Evolutionary conservation across 2,797 vertebrate genomes (phyloP).

Genomic region (Acrossocheilus wenchowensis): DNA sequence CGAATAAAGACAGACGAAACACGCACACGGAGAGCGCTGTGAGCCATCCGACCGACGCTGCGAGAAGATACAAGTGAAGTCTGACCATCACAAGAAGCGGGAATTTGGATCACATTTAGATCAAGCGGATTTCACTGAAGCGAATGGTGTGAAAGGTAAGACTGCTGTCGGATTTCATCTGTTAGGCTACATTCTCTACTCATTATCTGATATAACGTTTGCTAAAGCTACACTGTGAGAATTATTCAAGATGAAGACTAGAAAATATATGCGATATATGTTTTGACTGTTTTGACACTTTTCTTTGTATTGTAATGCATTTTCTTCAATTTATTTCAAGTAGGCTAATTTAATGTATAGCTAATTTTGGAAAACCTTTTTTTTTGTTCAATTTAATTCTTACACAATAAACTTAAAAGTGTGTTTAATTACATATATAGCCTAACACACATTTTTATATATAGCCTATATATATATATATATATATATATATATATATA

Average conservation of each 20-base stretch:
- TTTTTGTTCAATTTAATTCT: background rate
- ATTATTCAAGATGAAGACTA: background rate
- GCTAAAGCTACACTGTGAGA: background rate
- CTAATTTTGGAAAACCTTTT: background rate
- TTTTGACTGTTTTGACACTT: background rate
- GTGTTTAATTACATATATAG: background rate
- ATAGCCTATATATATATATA: background rate
- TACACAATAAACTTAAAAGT: background rate
- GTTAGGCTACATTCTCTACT: background rate
- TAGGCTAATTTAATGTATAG: background rate
- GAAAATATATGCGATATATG: background rate
- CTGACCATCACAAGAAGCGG: slow-evolving; percentile 41
- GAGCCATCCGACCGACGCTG: slow-evolving; percentile 62
- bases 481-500: too few relatives aligned
- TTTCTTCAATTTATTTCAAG: background rate
- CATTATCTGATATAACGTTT: background rate
- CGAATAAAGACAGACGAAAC: slow-evolving; percentile 74
- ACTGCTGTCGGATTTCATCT: background rate
- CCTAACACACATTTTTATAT: background rate
- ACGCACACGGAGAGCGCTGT: slow-evolving; percentile 68
- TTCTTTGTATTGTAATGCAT: background rate
- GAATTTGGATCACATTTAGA: slow-evolving; percentile 48
- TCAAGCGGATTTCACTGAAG: slow-evolving; percentile 38
- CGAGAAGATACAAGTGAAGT: slow-evolving; percentile 35
- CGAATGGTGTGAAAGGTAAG: slow-evolving; percentile 57